These are phyloP conservation scores for Cebus imitator DNA, from an alignment of 2,113 vertebrate genomes.

Conservation along the genomic window DNA sequence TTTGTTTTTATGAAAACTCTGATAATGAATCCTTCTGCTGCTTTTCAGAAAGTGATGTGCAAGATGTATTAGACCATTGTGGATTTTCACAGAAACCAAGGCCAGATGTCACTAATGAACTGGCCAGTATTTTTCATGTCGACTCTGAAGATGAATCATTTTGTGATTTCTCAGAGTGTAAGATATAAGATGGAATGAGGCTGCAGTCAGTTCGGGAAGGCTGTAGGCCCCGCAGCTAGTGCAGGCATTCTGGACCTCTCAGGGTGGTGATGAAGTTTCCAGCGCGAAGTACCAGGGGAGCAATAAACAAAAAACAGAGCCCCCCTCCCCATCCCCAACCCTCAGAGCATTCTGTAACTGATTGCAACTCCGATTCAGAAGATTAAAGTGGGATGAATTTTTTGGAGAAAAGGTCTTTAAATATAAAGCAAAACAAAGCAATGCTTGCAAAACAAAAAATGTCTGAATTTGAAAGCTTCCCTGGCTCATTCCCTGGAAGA, in stretches of 20 bases:
- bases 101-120: conserved; percentile 79
- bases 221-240: conserved; percentile 71
- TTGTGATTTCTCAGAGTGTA: conserved; percentile 89
- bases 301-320: conserved; percentile 75
- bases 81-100: conserved; percentile 84
- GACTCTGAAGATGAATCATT: conserved; percentile 88
- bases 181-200: conserved; percentile 88
- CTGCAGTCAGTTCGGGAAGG: conserved; percentile 64
- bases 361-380: conserved; percentile 82
- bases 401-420: conserved; percentile 93
- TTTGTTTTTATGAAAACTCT: conserved; percentile 84
- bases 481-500: no score
- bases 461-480: no score
- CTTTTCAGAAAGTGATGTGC: conserved; percentile 86
- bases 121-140: conserved; percentile 81
- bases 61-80: conserved; percentile 86
- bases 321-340: conserved; percentile 44
- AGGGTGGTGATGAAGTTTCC: conserved; percentile 93
- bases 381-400: conserved; percentile 89
- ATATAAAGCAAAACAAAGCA: conserved; percentile 98
- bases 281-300: conserved; percentile 75
- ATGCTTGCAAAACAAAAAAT: conserved; percentile 80
- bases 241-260: conserved; percentile 77
- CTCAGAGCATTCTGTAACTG: conserved; percentile 28
- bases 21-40: conserved; percentile 87